Conservation (phyloP, 64 coral and sea anemone genomes). For the Acropora tenuis region DNA sequence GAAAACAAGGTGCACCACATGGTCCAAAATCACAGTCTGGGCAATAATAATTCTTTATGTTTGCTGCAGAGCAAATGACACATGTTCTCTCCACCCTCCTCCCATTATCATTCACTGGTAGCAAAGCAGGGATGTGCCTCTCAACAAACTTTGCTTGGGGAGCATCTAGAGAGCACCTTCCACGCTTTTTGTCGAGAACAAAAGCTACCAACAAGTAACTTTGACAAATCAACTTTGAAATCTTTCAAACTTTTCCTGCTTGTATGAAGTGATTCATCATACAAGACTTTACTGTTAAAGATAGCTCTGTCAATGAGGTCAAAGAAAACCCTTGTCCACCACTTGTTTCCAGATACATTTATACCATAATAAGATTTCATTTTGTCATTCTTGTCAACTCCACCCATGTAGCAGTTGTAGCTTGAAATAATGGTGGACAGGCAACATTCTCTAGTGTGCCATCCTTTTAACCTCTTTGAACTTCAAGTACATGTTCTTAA, state of each 20-base stretch:
- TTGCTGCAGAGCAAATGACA: background rate
- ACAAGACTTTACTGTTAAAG: conserved; percentile 35
- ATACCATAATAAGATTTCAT: conserved; percentile 46
- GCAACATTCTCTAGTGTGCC: background rate
- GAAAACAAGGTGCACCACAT: conserved; percentile 11
- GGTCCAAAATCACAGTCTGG: conserved; percentile 8
- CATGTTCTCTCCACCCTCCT: conserved; percentile 27
- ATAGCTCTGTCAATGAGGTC: conserved; percentile 52
- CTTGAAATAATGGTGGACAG: conserved; percentile 16
- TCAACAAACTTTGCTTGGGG: background rate
- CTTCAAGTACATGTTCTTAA: background rate
- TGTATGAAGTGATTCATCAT: conserved; percentile 21
- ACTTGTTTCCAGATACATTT: conserved; percentile 34
- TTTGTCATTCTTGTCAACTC: conserved; percentile 58
- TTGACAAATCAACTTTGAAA: conserved; percentile 10
- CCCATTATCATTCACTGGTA: conserved; percentile 1
- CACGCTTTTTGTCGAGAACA: conserved; percentile 2
- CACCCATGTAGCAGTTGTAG: conserved; percentile 42
- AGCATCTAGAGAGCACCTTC: background rate
- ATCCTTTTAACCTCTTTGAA: conserved; percentile 36
- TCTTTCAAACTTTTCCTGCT: background rate
- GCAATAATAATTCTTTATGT: background rate
- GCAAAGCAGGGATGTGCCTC: conserved; percentile 21
- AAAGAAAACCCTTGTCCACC: conserved; percentile 59
- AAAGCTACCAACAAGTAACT: conserved; percentile 40